phyloP scores from a whole-genome alignment of 2,797 vertebrate species.

The Dicrostonyx torquatus region DNA sequence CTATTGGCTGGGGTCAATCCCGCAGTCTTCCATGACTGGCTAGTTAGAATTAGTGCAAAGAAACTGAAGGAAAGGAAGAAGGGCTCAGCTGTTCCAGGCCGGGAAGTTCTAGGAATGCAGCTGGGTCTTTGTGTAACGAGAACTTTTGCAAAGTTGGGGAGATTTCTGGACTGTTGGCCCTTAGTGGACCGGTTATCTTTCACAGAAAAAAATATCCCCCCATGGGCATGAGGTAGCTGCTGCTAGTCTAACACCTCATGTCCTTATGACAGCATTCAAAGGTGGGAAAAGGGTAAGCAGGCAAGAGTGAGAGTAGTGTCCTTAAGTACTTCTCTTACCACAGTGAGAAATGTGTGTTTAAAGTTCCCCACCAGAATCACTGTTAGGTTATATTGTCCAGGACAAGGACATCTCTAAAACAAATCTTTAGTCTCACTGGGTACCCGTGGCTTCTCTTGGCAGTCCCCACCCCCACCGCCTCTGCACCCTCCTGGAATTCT shows the following conservation, averaged over 20 bases:
- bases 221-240: slow-evolving; percentile 8
- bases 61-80: neutral
- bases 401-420: neutral
- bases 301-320: neutral
- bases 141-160: neutral
- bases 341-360: slow-evolving; percentile 27
- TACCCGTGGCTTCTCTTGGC: neutral
- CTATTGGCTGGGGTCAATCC: neutral
- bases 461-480: neutral
- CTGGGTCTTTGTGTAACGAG: neutral
- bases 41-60: neutral
- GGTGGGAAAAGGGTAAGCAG: neutral
- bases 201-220: neutral
- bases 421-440: neutral
- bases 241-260: neutral
- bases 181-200: neutral
- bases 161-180: neutral
- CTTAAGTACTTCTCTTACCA: slow-evolving; percentile 26
- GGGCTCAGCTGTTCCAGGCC: neutral
- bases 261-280: neutral
- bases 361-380: neutral
- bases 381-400: slow-evolving; percentile 5
- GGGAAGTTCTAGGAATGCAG: neutral
- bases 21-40: neutral
- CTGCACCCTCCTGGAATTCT: neutral